Percentiles rank a stretch among this genome's conserved stretches.
Evolutionary conservation across 2,888 invertebrate species (phyloP).

Genomic region (Fragum whitleyi): DNA sequence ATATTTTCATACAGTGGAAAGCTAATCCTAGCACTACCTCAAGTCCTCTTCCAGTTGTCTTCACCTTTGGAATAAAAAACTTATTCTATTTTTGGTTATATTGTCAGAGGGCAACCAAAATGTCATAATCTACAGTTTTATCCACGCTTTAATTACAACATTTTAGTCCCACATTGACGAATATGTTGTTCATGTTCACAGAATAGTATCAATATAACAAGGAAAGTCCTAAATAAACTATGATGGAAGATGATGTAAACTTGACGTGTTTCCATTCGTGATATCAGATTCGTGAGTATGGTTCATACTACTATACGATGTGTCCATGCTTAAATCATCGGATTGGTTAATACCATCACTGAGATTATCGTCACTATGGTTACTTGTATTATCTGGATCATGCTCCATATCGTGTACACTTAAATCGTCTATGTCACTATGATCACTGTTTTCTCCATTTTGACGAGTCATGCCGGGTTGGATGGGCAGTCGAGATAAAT

Average conservation of each 20-base stretch:
- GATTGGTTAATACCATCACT: conserved; percentile 69
- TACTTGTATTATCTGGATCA: conserved; percentile 50
- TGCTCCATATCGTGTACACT: conserved; percentile 45
- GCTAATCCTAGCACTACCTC: no score
- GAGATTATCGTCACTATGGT: conserved; percentile 71
- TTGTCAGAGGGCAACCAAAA: no score
- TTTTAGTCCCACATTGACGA: no score
- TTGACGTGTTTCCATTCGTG: conserved; percentile 52
- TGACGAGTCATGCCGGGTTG: conserved; percentile 26
- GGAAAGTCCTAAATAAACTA: conserved; percentile 24
- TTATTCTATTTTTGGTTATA: no score
- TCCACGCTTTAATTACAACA: no score
- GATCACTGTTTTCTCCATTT: conserved; percentile 46
- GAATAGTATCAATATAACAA: neutral
- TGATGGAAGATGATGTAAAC: conserved; percentile 51
- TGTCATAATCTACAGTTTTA: no score
- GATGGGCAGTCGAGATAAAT: conserved; percentile 34
- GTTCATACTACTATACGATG: conserved; percentile 52
- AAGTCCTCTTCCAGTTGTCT: no score
- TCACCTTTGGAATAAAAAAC: no score
- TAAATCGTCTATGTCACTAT: conserved; percentile 60
- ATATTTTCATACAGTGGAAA: no score
- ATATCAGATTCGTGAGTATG: conserved; percentile 57
- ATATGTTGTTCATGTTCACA: neutral
- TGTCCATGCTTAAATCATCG: conserved; percentile 68